phyloP scores from a whole-genome alignment of 2,888 invertebrate genomes.

The Stenchaetothrips biformis region DNA sequence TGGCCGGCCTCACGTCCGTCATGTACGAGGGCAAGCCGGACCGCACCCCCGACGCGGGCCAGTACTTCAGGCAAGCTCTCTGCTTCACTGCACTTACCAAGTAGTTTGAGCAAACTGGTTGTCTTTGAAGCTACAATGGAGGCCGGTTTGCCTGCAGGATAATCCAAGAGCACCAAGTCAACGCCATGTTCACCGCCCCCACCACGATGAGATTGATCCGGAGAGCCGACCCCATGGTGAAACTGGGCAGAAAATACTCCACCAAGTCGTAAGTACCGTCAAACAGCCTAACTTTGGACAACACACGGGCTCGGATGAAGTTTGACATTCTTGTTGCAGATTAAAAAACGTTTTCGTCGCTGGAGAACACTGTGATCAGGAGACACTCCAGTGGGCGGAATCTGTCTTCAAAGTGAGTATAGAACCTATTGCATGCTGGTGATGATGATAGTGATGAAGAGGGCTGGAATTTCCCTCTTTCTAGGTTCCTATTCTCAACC shows the following conservation, averaged over 20 bases:
- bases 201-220: constrained; percentile 83
- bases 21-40: constrained; percentile 93
- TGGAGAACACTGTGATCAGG: constrained; percentile 90
- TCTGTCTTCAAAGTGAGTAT: constrained; percentile 55
- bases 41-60: constrained; percentile 86
- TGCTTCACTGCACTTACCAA: neutral
- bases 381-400: constrained; percentile 76
- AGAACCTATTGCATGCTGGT: too few relatives aligned
- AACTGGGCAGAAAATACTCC: constrained; percentile 64
- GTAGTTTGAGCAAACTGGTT: constrained; percentile 47
- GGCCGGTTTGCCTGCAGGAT: constrained; percentile 53
- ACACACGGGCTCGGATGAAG: too few relatives aligned
- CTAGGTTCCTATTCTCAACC: constrained; percentile 69
- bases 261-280: constrained; percentile 62
- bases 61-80: constrained; percentile 71
- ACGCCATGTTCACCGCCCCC: constrained; percentile 82
- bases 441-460: too few relatives aligned
- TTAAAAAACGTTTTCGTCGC: constrained; percentile 64
- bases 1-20: constrained; percentile 74
- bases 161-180: constrained; percentile 80
- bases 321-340: constrained; percentile 37
- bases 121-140: too few relatives aligned
- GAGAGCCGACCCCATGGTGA: constrained; percentile 70
- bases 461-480: neutral
- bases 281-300: too few relatives aligned